Evolutionary conservation across 2,113 vertebrate genomes (phyloP).

Genomic region (Dryoscopus gambensis): DNA sequence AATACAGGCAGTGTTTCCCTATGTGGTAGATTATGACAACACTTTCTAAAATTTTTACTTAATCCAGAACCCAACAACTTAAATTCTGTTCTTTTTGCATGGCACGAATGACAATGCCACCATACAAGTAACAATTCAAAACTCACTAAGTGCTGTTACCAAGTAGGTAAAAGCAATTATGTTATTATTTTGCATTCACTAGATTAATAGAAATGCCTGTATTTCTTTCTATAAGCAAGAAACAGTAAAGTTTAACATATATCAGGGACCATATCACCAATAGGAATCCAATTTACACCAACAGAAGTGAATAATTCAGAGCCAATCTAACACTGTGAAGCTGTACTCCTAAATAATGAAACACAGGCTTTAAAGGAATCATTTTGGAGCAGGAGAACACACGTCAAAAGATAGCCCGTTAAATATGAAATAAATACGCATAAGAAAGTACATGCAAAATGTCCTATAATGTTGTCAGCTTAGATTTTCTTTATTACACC

Average conservation of each 20-base stretch:
- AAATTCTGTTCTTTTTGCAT: background rate
- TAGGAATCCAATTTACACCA: background rate
- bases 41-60: background rate
- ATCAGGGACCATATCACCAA: background rate
- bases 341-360: background rate
- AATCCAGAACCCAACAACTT: background rate
- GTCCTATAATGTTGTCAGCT: background rate
- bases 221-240: background rate
- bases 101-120: background rate
- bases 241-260: background rate
- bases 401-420: background rate
- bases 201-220: background rate
- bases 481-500: background rate
- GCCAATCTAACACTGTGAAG: background rate
- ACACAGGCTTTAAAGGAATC: background rate
- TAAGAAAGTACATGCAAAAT: background rate
- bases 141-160: background rate
- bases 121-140: background rate
- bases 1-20: background rate
- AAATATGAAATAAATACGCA: background rate
- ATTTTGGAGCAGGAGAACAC: background rate
- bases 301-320: background rate
- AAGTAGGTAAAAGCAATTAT: background rate
- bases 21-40: background rate
- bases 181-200: background rate